Base-by-base conservation (phyloP, 2,113 vertebrate genomes). In the Corythoichthys haematopterus region DNA sequence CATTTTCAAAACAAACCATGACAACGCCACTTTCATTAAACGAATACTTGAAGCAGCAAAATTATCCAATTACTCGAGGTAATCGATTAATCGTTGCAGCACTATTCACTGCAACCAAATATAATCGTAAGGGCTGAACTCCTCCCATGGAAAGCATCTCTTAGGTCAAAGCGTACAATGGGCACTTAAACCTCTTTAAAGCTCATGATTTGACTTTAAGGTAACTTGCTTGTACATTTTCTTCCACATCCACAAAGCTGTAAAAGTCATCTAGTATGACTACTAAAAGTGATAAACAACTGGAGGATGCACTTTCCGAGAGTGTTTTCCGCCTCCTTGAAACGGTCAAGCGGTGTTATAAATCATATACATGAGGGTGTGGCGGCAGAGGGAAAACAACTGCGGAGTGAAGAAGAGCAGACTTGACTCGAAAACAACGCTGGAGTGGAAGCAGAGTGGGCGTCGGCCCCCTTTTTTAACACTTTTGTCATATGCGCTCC, bases 311-410 rank as follows among this genome's bases (percentile, higher is more conserved):
- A 20, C 40, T 46, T 62, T 46, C 10, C 3, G 9, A 61, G 38
- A 20, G 58, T 61, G 57, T 59, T 15, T 59, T 20, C 50, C 50
- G 14, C 50, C 50, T 52, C 50, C 58, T 61, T 62, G 60, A 62
- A 36, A 14, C 12, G n/a, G 11, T 43, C 16, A 28, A 33, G 33
- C 55, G 28, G 52, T 33, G 2, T 36, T 57, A 43, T 7, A 46
- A 13, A 62, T 45, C 43, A 46, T 4, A 13, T 14, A 7, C n/a
- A 8, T 40, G 11, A 33, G 60, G 60, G 40, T 28, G 40, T 33
- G 59, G 59, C 58, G 1, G 38, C 37, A 5, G 38, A 61, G 28
- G 33, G 20, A 55, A 55, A 55, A 55, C 52, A 55, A 33, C 14
- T 3, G 38, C 10, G 3, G 16, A n/a, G 3, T 28, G 38, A 46